Base-by-base conservation (phyloP, 2,797 vertebrate species). In the Protonibea diacanthus region DNA sequence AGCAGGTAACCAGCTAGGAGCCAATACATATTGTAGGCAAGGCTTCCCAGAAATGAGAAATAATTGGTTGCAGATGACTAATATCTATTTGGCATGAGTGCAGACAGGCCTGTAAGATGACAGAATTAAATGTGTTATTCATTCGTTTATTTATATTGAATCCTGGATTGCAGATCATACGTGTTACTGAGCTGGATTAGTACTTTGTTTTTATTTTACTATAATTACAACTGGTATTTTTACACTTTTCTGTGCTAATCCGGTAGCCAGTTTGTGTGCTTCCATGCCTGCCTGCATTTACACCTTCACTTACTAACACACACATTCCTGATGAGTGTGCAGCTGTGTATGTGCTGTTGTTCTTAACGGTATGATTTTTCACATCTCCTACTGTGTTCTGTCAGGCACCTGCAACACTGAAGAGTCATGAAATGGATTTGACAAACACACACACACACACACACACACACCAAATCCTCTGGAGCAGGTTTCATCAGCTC, bases 31-130 rank as follows among this genome's bases (percentile, higher is more conserved):
- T 18, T 68, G 74, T 74, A 64, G 78, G 52, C 66, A 71, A 76
- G 60, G 76, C 74, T 81, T 84, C 76, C 49, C 71, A 86, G 62
- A 87, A 89, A 89, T 74, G 9, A 76, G 66, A 82, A 86, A 86
- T 91, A 86, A 83, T 91, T 90, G 84, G 84, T 86, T 85, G 82
- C 72, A 86, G 88, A 92, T 88, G 81, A 88, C 64, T 88, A 83
- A 92, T 86, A 82, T 72, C 42, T 81, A 78, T 84, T 89, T 86
- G 79, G 76, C 69, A 52, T 51, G 53, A 84, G 65, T 44, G 44
- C 68, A 86, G 66, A 76, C 61, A 61, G 25, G 45, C 63, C 73
- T 78, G 75, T 65, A 47, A 73, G 71, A 81, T 76, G 48, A 71
- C 52, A 80, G 27, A 27, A 66, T 62, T 59, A 66, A 59, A 73